A percentile compares a stretch with the other conserved stretches of the same genome.
Conservation (phyloP, 2,113 vertebrate species). For the Mystacornis crossleyi region DNA sequence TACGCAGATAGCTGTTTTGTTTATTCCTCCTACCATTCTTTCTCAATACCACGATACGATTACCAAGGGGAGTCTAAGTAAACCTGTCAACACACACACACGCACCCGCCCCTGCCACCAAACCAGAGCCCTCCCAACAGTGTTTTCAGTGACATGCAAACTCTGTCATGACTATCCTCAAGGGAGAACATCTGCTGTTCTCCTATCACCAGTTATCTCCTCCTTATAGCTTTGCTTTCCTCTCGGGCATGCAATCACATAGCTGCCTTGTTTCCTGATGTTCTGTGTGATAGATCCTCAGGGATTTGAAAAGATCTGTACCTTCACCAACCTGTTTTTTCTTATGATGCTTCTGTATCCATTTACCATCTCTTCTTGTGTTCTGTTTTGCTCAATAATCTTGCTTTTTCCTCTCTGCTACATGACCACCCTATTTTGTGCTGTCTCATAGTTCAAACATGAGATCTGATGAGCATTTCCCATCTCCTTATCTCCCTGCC, state of each 20-base stretch:
- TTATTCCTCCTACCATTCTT: background rate
- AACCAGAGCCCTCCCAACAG: background rate
- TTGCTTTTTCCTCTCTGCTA: background rate
- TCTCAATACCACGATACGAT: background rate
- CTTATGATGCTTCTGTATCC: background rate
- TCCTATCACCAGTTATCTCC: background rate
- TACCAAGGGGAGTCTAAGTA: background rate
- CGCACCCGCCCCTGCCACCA: background rate
- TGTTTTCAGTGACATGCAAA: background rate
- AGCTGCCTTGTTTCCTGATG: background rate
- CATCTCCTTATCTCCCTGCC: background rate
- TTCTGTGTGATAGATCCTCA: background rate
- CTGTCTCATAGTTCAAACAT: background rate
- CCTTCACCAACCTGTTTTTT: background rate
- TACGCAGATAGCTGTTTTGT: background rate
- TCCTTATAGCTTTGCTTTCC: background rate
- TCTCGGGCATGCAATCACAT: background rate
- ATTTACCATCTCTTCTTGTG: background rate
- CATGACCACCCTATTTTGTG: background rate
- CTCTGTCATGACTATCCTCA: background rate
- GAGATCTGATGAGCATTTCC: background rate
- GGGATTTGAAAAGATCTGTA: background rate
- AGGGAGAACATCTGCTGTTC: constrained; percentile 41
- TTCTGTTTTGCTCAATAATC: background rate
- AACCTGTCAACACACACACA: background rate